Evolutionary conservation across 2,113 vertebrate genomes (phyloP).

Genomic region (Lichenostomus cassidix): DNA sequence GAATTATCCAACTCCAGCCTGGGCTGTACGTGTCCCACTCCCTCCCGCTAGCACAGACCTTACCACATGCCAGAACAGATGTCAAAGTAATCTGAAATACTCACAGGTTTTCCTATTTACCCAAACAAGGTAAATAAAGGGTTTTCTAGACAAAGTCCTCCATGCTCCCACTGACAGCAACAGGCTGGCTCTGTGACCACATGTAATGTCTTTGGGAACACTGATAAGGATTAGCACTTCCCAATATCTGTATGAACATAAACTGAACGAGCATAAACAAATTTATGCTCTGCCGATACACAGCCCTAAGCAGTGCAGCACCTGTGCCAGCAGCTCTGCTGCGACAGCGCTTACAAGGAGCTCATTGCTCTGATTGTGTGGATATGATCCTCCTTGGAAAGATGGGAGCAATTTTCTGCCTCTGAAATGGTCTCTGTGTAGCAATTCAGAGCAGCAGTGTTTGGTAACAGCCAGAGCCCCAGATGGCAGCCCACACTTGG

Average conservation of each 20-base stretch:
- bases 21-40: not conserved
- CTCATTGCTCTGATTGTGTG: not conserved
- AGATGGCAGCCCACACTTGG: not conserved
- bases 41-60: not conserved
- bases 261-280: not conserved
- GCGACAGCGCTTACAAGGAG: not conserved
- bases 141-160: not conserved
- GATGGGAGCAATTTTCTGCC: not conserved
- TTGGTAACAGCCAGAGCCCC: not conserved
- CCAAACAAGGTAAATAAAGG: not conserved
- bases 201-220: not conserved
- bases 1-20: not conserved
- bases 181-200: not conserved
- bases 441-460: not conserved
- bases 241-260: not conserved
- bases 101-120: constrained; percentile 27
- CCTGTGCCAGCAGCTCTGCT: not conserved
- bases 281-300: not conserved
- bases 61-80: not conserved
- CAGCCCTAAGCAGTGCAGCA: not conserved
- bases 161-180: not conserved
- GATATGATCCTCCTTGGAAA: not conserved
- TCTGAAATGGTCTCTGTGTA: not conserved
- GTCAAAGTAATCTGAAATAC: not conserved
- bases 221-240: not conserved